Conservation (phyloP, 2,888 invertebrate genomes). For the Apotomis betuletana region DNA sequence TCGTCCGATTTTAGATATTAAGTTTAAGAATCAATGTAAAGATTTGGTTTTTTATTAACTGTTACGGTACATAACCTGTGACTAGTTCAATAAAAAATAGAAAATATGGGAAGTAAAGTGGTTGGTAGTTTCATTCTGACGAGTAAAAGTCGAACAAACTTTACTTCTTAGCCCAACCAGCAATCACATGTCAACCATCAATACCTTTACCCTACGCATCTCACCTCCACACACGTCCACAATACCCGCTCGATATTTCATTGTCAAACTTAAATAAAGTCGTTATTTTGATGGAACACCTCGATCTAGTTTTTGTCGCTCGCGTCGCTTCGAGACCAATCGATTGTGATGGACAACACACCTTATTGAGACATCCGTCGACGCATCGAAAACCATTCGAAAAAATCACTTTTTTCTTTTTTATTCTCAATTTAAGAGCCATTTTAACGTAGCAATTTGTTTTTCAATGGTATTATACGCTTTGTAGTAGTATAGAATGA, state of each 20-base stretch:
- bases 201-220: conserved; percentile 24
- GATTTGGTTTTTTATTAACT: too few relatives aligned
- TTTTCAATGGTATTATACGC: not conserved
- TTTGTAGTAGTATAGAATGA: conserved; percentile 28
- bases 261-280: conserved; percentile 83
- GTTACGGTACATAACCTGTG: too few relatives aligned
- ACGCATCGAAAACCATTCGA: not conserved
- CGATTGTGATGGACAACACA: conserved; percentile 72
- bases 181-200: conserved; percentile 9
- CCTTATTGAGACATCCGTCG: conserved; percentile 62
- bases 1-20: too few relatives aligned
- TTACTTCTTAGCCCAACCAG: not conserved
- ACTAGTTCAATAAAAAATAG: too few relatives aligned
- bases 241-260: conserved; percentile 77
- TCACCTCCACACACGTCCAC: conserved; percentile 52
- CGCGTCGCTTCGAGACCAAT: conserved; percentile 68
- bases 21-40: too few relatives aligned
- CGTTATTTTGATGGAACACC: conserved; percentile 82
- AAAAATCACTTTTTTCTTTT: not conserved
- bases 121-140: too few relatives aligned
- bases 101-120: too few relatives aligned
- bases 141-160: not conserved
- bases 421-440: not conserved
- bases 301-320: conserved; percentile 59
- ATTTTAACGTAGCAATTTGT: conserved; percentile 1